Conservation (phyloP, 2,113 vertebrate species). For the Seriola quinqueradiata region DNA sequence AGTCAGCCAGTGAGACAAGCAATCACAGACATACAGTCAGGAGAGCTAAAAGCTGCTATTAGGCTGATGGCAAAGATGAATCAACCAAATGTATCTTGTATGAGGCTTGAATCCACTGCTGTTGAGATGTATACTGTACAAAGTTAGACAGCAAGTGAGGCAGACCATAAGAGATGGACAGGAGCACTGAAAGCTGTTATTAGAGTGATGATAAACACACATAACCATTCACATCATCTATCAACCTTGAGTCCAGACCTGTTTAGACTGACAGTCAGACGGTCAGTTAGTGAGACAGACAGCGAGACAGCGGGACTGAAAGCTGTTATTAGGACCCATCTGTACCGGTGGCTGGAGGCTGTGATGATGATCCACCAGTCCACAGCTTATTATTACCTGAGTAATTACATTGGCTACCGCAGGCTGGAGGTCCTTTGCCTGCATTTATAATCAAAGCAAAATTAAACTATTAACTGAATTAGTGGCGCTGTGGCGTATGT, state of each 20-base stretch:
- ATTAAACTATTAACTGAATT: slow-evolving; percentile 74
- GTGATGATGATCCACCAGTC: slow-evolving; percentile 59
- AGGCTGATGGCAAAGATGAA: slow-evolving; percentile 46
- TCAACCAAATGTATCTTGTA: slow-evolving; percentile 36
- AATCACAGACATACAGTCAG: slow-evolving; percentile 29
- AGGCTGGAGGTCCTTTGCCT: slow-evolving; percentile 49
- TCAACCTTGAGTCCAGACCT: slow-evolving; percentile 22
- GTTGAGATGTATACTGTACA: slow-evolving; percentile 7
- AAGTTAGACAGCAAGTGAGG: neutral
- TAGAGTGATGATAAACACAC: slow-evolving; percentile 29
- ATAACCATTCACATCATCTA: slow-evolving; percentile 29
- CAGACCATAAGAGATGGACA: slow-evolving; percentile 8
- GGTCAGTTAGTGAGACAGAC: neutral
- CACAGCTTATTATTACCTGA: slow-evolving; percentile 73
- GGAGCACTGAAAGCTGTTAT: slow-evolving; percentile 37
- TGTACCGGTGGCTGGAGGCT: slow-evolving; percentile 52
- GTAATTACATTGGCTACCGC: slow-evolving; percentile 72
- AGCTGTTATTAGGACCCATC: slow-evolving; percentile 63
- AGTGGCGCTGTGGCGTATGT: slow-evolving; percentile 49
- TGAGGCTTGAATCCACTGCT: slow-evolving; percentile 28
- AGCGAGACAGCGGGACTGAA: slow-evolving; percentile 34
- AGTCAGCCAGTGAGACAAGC: slow-evolving; percentile 13
- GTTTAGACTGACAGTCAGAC: slow-evolving; percentile 10
- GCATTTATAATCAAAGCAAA: slow-evolving; percentile 69
- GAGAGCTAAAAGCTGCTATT: slow-evolving; percentile 52